Base-by-base conservation (phyloP, 2,113 vertebrate genomes). In the Suricata suricatta region DNA sequence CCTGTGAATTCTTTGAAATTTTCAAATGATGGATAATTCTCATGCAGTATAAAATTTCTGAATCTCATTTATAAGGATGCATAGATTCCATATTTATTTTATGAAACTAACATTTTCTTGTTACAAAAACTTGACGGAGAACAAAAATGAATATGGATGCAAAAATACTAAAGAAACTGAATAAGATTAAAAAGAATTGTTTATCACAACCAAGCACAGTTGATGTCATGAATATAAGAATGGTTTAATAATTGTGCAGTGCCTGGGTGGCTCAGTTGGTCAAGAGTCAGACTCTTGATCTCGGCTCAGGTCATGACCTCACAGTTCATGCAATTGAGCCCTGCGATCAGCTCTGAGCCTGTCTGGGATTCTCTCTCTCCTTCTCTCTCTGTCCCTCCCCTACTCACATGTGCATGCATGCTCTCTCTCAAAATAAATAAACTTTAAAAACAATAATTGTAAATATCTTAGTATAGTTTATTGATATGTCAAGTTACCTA, bases 131-230 rank as follows among this genome's bases (percentile, higher is more conserved):
- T 33, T 85, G 76, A 90, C 38, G 54, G 38, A 72, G 35, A 15
- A 50, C 50, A 72, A 79, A 85, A 60, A 68, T 92, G 9, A 89
- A 74, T 63, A 50, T 66, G 16, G 27, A 7, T 57, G 19, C 84
- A 92, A 71, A 96, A 80, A 74, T 63, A 47, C 31, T 50, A 47
- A 93, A 83, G 77, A 94, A 64, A 88, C 79, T 72, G 60, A 66
- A 4, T 25, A 64, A 77, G 4, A 63, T 38, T 66, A n/a, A 84
- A 77, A 93, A 50, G 50, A 82, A 82, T 68, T 52, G 12, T 16
- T 87, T 50, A 23, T 60, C 35, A 93, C 15, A 80, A 9, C 68
- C 54, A 83, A 41, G 4, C 69, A 72, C 1, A 72, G 81, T 52
- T 87, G 66, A 68, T 69, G 3, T 87, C 33, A 52, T 7, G 71